Percentiles rank a stretch among this genome's conserved stretches.
Evolutionary conservation across 1,140 invertebrate genomes (phyloP).

Genomic region (Drosophila watanabei): DNA sequence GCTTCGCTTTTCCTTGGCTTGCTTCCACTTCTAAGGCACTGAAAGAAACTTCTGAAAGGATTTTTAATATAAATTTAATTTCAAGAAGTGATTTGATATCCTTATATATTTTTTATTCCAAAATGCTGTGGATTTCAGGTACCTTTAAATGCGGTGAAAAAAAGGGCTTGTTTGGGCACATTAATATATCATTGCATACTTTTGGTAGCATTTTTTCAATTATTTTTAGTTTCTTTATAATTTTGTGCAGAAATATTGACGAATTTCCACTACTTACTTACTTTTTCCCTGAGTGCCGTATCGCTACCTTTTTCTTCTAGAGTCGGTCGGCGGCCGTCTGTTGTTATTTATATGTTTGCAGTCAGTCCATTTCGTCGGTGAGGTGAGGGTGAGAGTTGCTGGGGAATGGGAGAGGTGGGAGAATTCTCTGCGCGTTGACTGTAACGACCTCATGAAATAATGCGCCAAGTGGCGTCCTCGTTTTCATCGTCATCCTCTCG

Average conservation of each 20-base stretch:
- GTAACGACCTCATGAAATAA: conserved; percentile 84
- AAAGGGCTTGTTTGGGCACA: no score
- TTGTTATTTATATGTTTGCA: conserved; percentile 75
- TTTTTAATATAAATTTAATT: neutral
- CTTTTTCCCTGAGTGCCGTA: conserved; percentile 5
- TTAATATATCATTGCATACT: no score
- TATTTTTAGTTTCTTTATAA: no score
- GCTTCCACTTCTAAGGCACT: neutral
- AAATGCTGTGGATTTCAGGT: no score
- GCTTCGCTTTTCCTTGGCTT: conserved; percentile 16
- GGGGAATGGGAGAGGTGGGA: neutral
- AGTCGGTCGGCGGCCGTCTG: conserved; percentile 39
- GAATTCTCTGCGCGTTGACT: conserved; percentile 49
- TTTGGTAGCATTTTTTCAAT: no score
- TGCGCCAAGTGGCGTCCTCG: conserved; percentile 76
- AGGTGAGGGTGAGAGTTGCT: conserved; percentile 5
- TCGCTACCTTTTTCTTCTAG: neutral
- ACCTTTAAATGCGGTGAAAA: no score
- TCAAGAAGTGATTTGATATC: neutral
- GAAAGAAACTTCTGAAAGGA: neutral
- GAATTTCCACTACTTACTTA: neutral
- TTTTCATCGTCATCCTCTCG: conserved; percentile 41
- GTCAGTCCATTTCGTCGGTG: conserved; percentile 48
- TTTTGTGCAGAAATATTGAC: neutral
- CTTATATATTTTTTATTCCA: no score